Conservation (phyloP, 2,797 vertebrate genomes). For the Oryzias dopingdopingensis region DNA sequence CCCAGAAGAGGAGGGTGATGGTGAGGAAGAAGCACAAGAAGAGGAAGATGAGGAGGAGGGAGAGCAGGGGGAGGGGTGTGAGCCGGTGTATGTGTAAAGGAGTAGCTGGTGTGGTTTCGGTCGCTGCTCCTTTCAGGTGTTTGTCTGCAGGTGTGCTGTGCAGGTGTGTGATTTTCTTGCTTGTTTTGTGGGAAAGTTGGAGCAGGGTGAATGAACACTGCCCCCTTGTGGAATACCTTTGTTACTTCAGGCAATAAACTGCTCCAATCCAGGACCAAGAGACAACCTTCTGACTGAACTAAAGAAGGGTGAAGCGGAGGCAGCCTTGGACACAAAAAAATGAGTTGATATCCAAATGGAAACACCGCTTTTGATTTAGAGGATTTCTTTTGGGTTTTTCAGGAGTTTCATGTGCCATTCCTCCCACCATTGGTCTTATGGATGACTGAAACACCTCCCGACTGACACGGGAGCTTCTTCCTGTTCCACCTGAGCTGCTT, state of each 20-base stretch:
- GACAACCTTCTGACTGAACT: conserved; percentile 13
- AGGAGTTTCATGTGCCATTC: conserved; percentile 57
- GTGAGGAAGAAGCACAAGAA: conserved; percentile 69
- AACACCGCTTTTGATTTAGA: conserved; percentile 5
- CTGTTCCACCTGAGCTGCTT: conserved; percentile 53
- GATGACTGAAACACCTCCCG: conserved; percentile 34
- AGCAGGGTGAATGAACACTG: conserved; percentile 40
- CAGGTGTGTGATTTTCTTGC: conserved; percentile 22
- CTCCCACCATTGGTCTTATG: conserved; percentile 63
- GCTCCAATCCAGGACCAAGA: conserved; percentile 71
- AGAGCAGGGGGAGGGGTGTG: conserved; percentile 86
- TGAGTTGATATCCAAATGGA: neutral
- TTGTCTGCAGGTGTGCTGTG: conserved; percentile 23
- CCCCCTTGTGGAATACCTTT: conserved; percentile 50
- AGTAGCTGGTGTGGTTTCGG: conserved; percentile 15
- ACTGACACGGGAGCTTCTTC: conserved; percentile 37
- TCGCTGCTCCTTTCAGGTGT: conserved; percentile 20
- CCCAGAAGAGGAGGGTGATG: conserved; percentile 69
- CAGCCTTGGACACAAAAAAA: conserved; percentile 11
- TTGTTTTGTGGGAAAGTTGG: conserved; percentile 27
- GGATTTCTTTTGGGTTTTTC: conserved; percentile 18
- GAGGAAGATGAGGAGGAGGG: conserved; percentile 76
- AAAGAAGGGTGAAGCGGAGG: conserved; percentile 7
- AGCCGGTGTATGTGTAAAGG: conserved; percentile 94
- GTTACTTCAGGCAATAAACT: conserved; percentile 35